Percentiles rank a stretch among this genome's conserved stretches.
Evolutionary conservation across 2,113 vertebrate species (phyloP).

Genomic region (Hippoglossus stenolepis): DNA sequence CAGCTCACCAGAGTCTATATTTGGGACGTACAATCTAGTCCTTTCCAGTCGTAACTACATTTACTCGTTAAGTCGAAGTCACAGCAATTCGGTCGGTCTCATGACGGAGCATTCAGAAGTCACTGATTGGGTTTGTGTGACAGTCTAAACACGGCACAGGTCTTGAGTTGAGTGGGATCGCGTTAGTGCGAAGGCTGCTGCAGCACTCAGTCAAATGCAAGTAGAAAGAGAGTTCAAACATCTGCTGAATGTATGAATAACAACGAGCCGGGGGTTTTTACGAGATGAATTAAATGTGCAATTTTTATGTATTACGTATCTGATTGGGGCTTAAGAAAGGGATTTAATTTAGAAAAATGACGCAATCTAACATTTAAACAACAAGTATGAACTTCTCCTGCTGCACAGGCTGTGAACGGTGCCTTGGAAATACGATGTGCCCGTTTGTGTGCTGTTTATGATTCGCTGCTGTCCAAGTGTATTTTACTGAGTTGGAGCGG

Average conservation of each 20-base stretch:
- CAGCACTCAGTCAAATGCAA: background rate
- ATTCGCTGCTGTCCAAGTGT: background rate
- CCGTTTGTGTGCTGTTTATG: background rate
- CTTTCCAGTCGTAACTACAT: background rate
- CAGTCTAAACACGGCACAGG: background rate
- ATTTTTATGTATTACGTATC: background rate
- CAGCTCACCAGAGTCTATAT: background rate
- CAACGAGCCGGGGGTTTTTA: background rate
- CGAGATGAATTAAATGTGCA: background rate
- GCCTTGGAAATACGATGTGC: background rate
- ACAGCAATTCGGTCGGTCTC: background rate
- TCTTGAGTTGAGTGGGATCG: background rate
- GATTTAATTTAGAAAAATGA: conserved; percentile 13
- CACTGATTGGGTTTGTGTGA: background rate
- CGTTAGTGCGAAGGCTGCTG: background rate
- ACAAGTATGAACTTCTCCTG: background rate
- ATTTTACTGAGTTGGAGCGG: background rate
- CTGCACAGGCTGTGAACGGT: background rate
- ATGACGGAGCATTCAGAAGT: background rate
- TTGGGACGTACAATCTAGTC: background rate
- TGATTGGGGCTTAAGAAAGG: background rate
- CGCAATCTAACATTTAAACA: background rate
- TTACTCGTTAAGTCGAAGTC: background rate
- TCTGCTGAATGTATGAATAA: background rate
- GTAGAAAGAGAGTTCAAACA: background rate